Base-by-base conservation (phyloP, 2,888 invertebrate species). In the Bedellia somnulentella region DNA sequence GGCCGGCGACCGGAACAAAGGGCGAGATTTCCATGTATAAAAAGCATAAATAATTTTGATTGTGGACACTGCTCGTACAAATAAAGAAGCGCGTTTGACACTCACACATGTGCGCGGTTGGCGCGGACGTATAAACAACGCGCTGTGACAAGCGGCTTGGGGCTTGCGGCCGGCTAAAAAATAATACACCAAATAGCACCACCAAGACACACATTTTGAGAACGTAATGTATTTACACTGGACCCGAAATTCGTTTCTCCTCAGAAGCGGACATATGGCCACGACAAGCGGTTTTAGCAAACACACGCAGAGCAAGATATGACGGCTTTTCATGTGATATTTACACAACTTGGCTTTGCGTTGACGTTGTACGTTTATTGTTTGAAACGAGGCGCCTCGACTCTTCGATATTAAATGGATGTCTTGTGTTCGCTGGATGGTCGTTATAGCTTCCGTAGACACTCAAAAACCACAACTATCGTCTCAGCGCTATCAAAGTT, bases 41-140 rank as follows among this genome's bases (percentile, higher is more conserved):
- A 59, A 59, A 57, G 56, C 59, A 63, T 66, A 62, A 68, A 70
- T 70, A 66, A 67, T 68, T 64, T 67, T 57, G 66, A 64, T 60
- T 58, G 60, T 59, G 61, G 57, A 49, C 48, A 49, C 52, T 46
- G 49, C 49, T 49, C 54, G 52, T 55, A 61, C 61, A 67, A 66
- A 67, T 64, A 64, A 57, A 57, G 56, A 56, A 57, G 59, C 52
- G 54, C 46, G 51, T 48, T 57, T 54, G 52, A 51, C 54, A 45
- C 48, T 37, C 42, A 45, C 53, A 53, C 60, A 57, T 57, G 58
- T 47, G 51, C 49, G 52, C 48, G 49, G 47, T 47, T 52, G 50
- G 29, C 16, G 56, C 45, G 57, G 42, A 54, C 57, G 66, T 66
- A 68, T 59, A 67, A 55, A 55, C 58, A 52, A 52, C 44, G 37